Evolutionary conservation across 1,140 invertebrate species (phyloP).

Genomic region (Anoplophora glabripennis): DNA sequence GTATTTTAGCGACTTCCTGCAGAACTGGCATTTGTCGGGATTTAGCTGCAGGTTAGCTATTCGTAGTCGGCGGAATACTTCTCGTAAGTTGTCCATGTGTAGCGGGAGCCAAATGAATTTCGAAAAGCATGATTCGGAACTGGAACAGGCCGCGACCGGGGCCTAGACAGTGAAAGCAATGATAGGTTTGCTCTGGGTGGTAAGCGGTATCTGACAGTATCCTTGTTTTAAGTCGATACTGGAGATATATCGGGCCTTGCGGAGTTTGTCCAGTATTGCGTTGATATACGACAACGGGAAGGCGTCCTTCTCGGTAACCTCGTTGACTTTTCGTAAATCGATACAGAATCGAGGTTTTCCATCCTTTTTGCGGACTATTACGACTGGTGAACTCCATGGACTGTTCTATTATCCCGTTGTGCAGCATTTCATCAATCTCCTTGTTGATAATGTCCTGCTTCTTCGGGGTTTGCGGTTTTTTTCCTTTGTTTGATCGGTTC

Average conservation of each 20-base stretch:
- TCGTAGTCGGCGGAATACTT: slow-evolving; percentile 16
- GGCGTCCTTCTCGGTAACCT: slow-evolving; percentile 28
- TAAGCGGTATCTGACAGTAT: slow-evolving; percentile 43
- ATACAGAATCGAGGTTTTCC: neutral
- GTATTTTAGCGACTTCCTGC: slow-evolving; percentile 4
- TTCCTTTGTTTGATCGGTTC: slow-evolving; percentile 22
- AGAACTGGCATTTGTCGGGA: slow-evolving; percentile 8
- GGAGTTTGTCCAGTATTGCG: slow-evolving; percentile 31
- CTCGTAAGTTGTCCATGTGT: slow-evolving; percentile 7
- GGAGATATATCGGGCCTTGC: slow-evolving; percentile 35
- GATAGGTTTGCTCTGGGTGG: slow-evolving; percentile 32
- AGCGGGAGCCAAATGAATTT: slow-evolving; percentile 47
- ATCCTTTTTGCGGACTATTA: slow-evolving; percentile 21
- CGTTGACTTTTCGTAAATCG: slow-evolving; percentile 16
- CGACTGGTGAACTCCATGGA: slow-evolving; percentile 27
- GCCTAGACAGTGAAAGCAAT: slow-evolving; percentile 52
- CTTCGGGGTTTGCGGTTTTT: slow-evolving; percentile 6
- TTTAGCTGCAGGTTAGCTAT: neutral
- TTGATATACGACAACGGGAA: slow-evolving; percentile 21
- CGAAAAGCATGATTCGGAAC: slow-evolving; percentile 49
- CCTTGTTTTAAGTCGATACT: slow-evolving; percentile 38
- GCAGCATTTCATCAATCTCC: slow-evolving; percentile 28
- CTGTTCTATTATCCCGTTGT: slow-evolving; percentile 17
- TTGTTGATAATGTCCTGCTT: slow-evolving; percentile 13
- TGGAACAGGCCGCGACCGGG: slow-evolving; percentile 46